These are phyloP conservation scores for Holothuria scabra DNA, from an alignment of 53 echinoderm and acorn worm species.

Conservation along the genomic window DNA sequence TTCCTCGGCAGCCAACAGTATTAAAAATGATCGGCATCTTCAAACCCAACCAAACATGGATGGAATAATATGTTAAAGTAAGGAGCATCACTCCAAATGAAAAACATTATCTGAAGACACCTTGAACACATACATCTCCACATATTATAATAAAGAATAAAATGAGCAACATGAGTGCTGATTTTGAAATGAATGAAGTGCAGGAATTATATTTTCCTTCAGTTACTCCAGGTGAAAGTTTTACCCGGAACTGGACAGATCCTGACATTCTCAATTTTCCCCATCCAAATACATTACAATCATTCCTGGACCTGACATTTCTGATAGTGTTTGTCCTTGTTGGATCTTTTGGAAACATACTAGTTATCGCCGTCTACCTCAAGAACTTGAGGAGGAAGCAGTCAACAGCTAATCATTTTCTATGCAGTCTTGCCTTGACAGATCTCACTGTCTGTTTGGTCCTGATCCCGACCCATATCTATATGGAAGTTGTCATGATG, in stretches of 20 bases:
- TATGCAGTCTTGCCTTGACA: constrained; percentile 87
- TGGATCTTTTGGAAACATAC: constrained; percentile 82
- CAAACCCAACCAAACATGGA: too few species aligned
- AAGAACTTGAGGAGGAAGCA: constrained; percentile 73
- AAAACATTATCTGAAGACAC: too few species aligned
- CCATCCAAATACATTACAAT: constrained; percentile 54
- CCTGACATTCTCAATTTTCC: constrained; percentile 48
- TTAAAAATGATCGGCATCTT: too few species aligned
- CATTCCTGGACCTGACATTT: constrained; percentile 67
- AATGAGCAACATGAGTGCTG: too few species aligned
- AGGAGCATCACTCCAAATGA: too few species aligned
- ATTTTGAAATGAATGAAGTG: too few species aligned
- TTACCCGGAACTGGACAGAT: constrained; percentile 6
- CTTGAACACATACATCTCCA: too few species aligned
- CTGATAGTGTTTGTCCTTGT: constrained; percentile 79
- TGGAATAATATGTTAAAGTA: too few species aligned
- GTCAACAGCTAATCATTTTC: constrained; percentile 96
- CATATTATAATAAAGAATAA: too few species aligned
- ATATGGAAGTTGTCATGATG: constrained; percentile 71
- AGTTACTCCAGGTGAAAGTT: too few species aligned
- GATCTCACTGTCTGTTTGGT: constrained; percentile 85
- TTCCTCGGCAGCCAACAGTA: too few species aligned
- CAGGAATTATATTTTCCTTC: too few species aligned
- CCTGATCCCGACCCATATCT: constrained; percentile 85
- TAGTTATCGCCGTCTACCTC: constrained; percentile 81